These are phyloP conservation scores for Zonotrichia albicollis DNA, from an alignment of 2,797 vertebrate genomes.

Conservation along the genomic window DNA sequence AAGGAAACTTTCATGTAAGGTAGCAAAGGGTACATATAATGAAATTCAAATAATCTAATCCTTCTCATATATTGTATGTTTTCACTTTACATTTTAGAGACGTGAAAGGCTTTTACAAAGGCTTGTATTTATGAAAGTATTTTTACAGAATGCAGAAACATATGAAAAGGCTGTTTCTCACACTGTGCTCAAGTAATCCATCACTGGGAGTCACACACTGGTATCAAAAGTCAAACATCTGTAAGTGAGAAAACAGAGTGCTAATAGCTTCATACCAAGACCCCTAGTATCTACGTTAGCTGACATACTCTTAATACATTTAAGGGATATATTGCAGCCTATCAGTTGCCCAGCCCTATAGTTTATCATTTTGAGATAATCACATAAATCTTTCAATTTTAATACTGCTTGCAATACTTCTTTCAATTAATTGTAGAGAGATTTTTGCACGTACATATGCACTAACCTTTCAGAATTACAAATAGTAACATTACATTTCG, in stretches of 20 bases:
- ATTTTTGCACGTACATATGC: conserved; percentile 43
- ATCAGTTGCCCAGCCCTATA: background rate
- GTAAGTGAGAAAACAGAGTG: conserved; percentile 50
- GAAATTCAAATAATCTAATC: background rate
- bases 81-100: background rate
- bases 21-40: background rate
- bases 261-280: conserved; percentile 34
- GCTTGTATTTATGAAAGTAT: background rate
- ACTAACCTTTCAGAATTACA: conserved; percentile 54
- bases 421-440: conserved; percentile 51
- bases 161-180: background rate
- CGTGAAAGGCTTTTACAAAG: background rate
- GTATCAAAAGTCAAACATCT: conserved; percentile 46
- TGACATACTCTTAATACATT: background rate
- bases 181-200: background rate
- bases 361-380: conserved; percentile 37
- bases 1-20: background rate
- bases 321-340: conserved; percentile 6
- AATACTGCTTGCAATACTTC: conserved; percentile 6
- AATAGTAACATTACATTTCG: background rate
- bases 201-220: background rate
- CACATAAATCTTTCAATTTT: conserved; percentile 15
- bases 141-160: background rate
- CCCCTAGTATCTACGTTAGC: background rate
- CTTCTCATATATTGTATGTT: background rate